Conservation (phyloP, 2,888 invertebrate species). For the Philopedon plagiatum region DNA sequence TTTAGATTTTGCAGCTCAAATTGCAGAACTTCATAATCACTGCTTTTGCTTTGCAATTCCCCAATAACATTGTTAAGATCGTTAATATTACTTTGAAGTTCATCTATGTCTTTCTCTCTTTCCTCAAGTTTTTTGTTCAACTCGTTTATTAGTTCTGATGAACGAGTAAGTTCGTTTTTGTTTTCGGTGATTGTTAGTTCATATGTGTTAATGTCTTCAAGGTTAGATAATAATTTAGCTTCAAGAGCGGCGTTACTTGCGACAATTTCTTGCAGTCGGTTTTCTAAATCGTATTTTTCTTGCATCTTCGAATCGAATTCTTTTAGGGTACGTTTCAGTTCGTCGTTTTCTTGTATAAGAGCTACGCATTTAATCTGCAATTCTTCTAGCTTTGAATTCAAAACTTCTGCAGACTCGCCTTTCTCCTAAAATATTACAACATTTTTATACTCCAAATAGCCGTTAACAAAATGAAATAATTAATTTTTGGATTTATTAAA, state of each 20-base stretch:
- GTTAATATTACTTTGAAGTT: slow-evolving; percentile 69
- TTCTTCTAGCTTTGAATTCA: slow-evolving; percentile 35
- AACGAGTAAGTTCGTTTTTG: slow-evolving; percentile 63
- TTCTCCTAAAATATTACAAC: neutral
- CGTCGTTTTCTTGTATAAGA: slow-evolving; percentile 60
- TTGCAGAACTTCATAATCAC: slow-evolving; percentile 69
- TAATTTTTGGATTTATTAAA: neutral
- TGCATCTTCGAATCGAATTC: slow-evolving; percentile 56
- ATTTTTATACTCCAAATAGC: too few species aligned
- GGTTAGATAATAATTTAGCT: slow-evolving; percentile 57
- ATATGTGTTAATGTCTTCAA: slow-evolving; percentile 62
- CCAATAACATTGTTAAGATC: slow-evolving; percentile 71
- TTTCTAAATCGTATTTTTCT: slow-evolving; percentile 61
- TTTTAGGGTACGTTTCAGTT: slow-evolving; percentile 57
- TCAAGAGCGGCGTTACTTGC: slow-evolving; percentile 59
- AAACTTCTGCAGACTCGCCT: slow-evolving; percentile 34
- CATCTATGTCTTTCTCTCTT: slow-evolving; percentile 59
- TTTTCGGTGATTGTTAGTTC: slow-evolving; percentile 62
- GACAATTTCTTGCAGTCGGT: slow-evolving; percentile 55
- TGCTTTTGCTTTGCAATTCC: slow-evolving; percentile 71
- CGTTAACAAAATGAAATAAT: neutral
- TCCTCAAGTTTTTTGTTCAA: slow-evolving; percentile 60
- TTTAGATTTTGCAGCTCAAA: slow-evolving; percentile 73
- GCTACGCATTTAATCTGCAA: slow-evolving; percentile 56
- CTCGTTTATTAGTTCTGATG: slow-evolving; percentile 59